phyloP scores from a whole-genome alignment of 1,140 invertebrate species.

The Spodoptera litura region DNA sequence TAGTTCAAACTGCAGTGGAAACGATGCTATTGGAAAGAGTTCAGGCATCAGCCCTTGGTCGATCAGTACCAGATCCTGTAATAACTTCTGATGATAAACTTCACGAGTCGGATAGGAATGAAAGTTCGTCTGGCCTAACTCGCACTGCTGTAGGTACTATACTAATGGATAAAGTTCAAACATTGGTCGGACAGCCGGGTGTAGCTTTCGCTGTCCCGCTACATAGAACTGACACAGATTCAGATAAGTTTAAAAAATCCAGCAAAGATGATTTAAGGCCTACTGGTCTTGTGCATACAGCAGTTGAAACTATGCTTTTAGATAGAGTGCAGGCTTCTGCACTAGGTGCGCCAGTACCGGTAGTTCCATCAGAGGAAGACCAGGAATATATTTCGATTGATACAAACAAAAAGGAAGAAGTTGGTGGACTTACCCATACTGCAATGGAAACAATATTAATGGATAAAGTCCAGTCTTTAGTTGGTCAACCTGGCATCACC shows the following conservation, averaged over 20 bases:
- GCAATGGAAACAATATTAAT: constrained; percentile 51
- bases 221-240: background rate
- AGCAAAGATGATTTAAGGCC: constrained; percentile 19
- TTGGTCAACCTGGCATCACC: constrained; percentile 15
- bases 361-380: background rate
- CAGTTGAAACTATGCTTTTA: constrained; percentile 75
- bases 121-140: constrained; percentile 32
- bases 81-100: background rate
- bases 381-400: background rate
- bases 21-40: constrained; percentile 77
- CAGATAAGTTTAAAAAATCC: constrained; percentile 12
- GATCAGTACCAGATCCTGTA: constrained; percentile 10
- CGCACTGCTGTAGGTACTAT: constrained; percentile 52
- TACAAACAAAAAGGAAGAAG: constrained; percentile 4
- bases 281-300: constrained; percentile 53
- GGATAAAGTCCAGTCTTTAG: constrained; percentile 48
- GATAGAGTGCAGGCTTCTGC: constrained; percentile 66
- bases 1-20: constrained; percentile 75
- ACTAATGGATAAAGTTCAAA: constrained; percentile 48
- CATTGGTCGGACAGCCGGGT: constrained; percentile 16
- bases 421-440: constrained; percentile 34
- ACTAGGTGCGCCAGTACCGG: constrained; percentile 6
- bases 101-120: constrained; percentile 17
- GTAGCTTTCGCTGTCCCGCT: background rate
- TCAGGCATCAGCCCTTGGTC: constrained; percentile 48